A percentile compares a stretch with the other conserved stretches of the same genome.
These are phyloP conservation scores for Rhagoletis pomonella DNA, from an alignment of 1,140 invertebrate species.

Conservation along the genomic window DNA sequence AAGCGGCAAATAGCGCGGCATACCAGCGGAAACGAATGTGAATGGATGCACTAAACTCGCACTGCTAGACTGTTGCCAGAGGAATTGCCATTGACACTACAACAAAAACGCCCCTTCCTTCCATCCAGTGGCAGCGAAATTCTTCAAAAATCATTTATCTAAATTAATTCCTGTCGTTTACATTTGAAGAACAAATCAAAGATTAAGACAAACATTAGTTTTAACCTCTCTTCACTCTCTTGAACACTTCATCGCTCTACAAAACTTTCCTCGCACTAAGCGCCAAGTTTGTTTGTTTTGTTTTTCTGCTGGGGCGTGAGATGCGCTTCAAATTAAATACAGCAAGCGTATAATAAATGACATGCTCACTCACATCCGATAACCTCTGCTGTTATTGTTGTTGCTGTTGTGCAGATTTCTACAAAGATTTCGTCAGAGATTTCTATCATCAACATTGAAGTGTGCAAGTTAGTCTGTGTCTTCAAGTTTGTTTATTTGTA, in stretches of 20 bases:
- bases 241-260: neutral
- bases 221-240: slow-evolving; percentile 48
- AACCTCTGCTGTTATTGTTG: neutral
- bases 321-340: slow-evolving; percentile 54
- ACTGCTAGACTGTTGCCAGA: neutral
- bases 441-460: slow-evolving; percentile 34
- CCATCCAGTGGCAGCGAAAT: slow-evolving; percentile 54
- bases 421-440: slow-evolving; percentile 34
- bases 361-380: slow-evolving; percentile 60
- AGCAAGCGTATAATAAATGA: slow-evolving; percentile 67
- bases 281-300: slow-evolving; percentile 17
- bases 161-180: slow-evolving; percentile 75
- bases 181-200: slow-evolving; percentile 74
- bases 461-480: neutral
- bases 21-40: slow-evolving; percentile 21
- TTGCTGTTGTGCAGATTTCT: neutral
- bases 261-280: neutral
- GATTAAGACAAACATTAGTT: slow-evolving; percentile 74
- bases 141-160: slow-evolving; percentile 74
- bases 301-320: slow-evolving; percentile 54
- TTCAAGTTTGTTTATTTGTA: neutral
- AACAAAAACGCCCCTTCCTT: neutral
- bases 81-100: neutral
- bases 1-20: slow-evolving; percentile 67
- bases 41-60: neutral